Percentiles rank a stretch among this genome's conserved stretches.
phyloP scores from a whole-genome alignment of 2,888 invertebrate species.

The Eledona agricola region DNA sequence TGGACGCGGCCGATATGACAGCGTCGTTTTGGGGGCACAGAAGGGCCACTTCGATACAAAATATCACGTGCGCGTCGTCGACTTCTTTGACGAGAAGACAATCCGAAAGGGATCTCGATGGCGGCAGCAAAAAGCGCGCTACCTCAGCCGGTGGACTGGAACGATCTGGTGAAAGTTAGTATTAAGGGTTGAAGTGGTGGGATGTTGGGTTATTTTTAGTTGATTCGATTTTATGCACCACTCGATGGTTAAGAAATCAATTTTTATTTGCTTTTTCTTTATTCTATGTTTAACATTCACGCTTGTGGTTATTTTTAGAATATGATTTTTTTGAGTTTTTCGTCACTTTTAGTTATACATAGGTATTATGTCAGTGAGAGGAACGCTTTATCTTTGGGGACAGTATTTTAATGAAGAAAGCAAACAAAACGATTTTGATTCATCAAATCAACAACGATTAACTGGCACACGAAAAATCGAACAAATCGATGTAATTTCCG shows the following conservation, averaged over 20 bases:
- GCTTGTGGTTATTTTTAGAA: constrained; percentile 7
- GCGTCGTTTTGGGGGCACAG: constrained; percentile 87
- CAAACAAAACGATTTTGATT: no score
- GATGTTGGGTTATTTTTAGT: no score
- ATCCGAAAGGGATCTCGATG: constrained; percentile 82
- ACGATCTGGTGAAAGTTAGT: constrained; percentile 69
- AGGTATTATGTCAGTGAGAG: constrained; percentile 1
- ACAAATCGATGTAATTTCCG: no score
- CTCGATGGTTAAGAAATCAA: constrained; percentile 14
- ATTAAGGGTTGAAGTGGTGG: constrained; percentile 5
- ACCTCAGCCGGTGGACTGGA: constrained; percentile 78
- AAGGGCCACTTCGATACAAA: constrained; percentile 89
- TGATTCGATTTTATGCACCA: no score
- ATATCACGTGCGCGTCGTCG: constrained; percentile 78
- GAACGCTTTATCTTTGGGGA: constrained; percentile 4
- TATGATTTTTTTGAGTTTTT: constrained; percentile 27
- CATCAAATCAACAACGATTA: no score
- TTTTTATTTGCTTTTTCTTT: constrained; percentile 6
- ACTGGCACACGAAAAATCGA: no score
- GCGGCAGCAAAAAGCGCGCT: constrained; percentile 78
- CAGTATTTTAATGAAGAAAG: constrained; percentile 3
- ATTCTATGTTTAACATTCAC: constrained; percentile 23
- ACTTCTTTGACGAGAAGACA: constrained; percentile 78
- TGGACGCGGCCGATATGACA: constrained; percentile 82
- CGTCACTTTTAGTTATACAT: constrained; percentile 24